Evolutionary conservation across 2,888 invertebrate genomes (phyloP).

Genomic region (Microplitis deprimator): DNA sequence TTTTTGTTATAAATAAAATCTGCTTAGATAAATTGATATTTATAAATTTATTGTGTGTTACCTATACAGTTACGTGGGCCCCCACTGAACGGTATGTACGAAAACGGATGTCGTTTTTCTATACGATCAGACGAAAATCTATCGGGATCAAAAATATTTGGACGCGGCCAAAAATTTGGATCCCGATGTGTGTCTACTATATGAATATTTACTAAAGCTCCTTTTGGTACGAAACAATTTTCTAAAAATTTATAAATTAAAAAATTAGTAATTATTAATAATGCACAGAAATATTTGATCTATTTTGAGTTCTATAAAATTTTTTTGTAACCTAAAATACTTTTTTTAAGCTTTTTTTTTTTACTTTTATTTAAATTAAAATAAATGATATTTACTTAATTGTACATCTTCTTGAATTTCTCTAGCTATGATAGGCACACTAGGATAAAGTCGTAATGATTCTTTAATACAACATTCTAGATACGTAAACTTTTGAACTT

Average conservation of each 20-base stretch:
- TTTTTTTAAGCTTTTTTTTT: background rate
- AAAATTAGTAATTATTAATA: background rate
- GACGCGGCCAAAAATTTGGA: slow-evolving; percentile 76
- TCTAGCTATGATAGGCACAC: slow-evolving; percentile 79
- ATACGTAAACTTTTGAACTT: slow-evolving; percentile 78
- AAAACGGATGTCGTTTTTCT: slow-evolving; percentile 74
- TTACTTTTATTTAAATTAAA: background rate
- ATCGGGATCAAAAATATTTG: slow-evolving; percentile 79
- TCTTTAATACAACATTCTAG: slow-evolving; percentile 82
- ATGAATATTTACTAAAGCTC: slow-evolving; percentile 71
- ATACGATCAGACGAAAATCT: slow-evolving; percentile 76
- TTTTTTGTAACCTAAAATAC: background rate
- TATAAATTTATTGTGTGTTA: slow-evolving; percentile 56
- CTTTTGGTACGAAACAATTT: slow-evolving; percentile 72
- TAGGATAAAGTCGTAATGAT: slow-evolving; percentile 78
- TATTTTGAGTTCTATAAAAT: too few relatives aligned
- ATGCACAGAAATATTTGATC: too few relatives aligned
- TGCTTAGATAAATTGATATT: too few relatives aligned
- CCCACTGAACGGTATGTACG: slow-evolving; percentile 79
- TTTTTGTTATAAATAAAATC: background rate
- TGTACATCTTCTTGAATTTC: slow-evolving; percentile 73
- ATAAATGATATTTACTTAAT: slow-evolving; percentile 49
- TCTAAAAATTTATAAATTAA: slow-evolving; percentile 59
- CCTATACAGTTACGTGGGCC: slow-evolving; percentile 81
- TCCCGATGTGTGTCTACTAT: slow-evolving; percentile 79